Evolutionary conservation across 2,113 vertebrate genomes (phyloP).

Genomic region (Mesitornis unicolor): DNA sequence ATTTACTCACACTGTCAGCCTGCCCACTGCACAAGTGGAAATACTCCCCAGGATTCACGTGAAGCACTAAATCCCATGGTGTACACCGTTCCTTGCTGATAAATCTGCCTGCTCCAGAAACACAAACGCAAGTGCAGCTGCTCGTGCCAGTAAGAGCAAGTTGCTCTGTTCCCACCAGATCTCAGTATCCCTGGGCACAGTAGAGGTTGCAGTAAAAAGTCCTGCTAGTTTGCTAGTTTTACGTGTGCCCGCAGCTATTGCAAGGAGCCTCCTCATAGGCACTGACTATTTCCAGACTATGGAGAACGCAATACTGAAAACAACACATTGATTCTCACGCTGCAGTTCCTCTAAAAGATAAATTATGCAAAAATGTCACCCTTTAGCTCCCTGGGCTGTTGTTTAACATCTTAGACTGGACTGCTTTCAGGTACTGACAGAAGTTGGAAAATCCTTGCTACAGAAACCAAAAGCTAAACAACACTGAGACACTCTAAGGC

Average conservation of each 20-base stretch:
- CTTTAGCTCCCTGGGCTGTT: neutral
- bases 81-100: neutral
- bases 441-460: neutral
- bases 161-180: neutral
- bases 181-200: neutral
- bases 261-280: neutral
- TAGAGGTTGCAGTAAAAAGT: neutral
- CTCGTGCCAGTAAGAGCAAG: neutral
- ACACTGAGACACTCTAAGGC: neutral
- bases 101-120: neutral
- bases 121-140: neutral
- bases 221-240: neutral
- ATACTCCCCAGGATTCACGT: neutral
- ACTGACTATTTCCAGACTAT: neutral
- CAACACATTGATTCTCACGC: neutral
- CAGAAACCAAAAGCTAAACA: neutral
- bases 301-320: neutral
- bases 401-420: neutral
- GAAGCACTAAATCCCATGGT: fast-evolving
- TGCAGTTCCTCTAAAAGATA: neutral
- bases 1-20: neutral
- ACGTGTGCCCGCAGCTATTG: neutral
- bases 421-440: neutral
- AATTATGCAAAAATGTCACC: slow-evolving; percentile 5
- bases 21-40: neutral